Base-by-base conservation (phyloP, 2,888 invertebrate genomes). In the Lasioglossum oenotherae region DNA sequence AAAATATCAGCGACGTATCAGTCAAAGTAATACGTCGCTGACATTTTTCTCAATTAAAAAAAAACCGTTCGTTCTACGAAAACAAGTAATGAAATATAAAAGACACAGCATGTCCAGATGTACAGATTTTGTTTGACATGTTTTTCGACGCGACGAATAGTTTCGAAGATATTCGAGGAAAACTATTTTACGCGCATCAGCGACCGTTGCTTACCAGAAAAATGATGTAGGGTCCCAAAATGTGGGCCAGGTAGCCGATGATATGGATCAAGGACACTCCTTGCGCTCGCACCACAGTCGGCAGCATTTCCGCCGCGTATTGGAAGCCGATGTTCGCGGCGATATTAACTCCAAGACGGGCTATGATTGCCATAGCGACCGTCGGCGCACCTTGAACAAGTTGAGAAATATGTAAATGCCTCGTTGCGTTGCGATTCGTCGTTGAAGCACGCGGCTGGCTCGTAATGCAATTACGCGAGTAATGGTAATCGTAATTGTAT, bases 291-390 rank as follows among this genome's bases (percentile, higher is more conserved):
- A 98, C 98, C 5, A 98, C 98, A 0, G 98, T 98, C 0, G 98
- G 98, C 31, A 98, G 95, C 77, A 98, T 95, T 94, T 98, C 98
- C 0, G 98, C 98, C 0, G 98, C 98, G 95, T 98, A 98, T 93
- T 98, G 98, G 6, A 98, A 96, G 0, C 98, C 98, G 88, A 98
- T 98, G 95, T 98, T 98, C 95, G 98, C 98, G 0, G 98, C 98
- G 77, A 98, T 98, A 95, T 98, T 98, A 60, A 98, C 98, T 83
- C 98, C 97, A 89, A 98, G 98, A 44, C 98, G 96, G 1, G 98
- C 98, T 85, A 97, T 95, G 88, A 98, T 98, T 41, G 98, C 98
- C 90, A 98, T 96, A 0, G 97, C 96, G 0, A 98, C 98, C 73
- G 97, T 97, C 2, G 97, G 96, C 0, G 97, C 96, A 79, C 98